Evolutionary conservation across 2,888 invertebrate species (phyloP).

Genomic region (Mythimna ferrago): DNA sequence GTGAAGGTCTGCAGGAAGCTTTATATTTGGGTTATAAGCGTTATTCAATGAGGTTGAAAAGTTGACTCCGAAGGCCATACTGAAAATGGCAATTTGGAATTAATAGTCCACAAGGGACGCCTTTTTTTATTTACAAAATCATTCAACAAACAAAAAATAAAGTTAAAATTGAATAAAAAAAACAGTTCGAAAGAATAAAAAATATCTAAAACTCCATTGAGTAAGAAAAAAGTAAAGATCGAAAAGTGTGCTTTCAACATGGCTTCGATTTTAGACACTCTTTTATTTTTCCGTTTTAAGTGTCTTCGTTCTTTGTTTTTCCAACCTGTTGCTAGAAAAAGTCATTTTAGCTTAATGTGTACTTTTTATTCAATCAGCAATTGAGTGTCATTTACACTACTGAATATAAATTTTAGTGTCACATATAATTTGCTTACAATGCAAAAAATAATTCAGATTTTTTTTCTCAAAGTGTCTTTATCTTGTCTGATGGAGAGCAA

Average conservation of each 20-base stretch:
- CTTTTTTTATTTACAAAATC: neutral
- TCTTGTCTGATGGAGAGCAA: too few species aligned
- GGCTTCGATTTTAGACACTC: neutral
- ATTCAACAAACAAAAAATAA: neutral
- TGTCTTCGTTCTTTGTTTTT: neutral
- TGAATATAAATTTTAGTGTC: too few species aligned
- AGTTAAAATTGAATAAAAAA: neutral
- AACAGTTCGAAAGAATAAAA: neutral
- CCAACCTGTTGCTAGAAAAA: slow-evolving; percentile 3
- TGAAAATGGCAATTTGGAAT: neutral
- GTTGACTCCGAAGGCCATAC: too few species aligned
- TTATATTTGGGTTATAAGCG: neutral
- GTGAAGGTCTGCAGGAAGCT: neutral
- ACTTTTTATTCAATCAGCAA: neutral
- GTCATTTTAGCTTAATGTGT: neutral
- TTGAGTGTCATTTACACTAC: too few species aligned
- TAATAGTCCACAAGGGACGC: neutral
- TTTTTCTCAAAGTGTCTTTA: too few species aligned
- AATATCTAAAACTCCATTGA: neutral
- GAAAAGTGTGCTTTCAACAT: neutral
- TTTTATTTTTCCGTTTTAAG: slow-evolving; percentile 1
- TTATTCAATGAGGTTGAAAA: slow-evolving; percentile 14
- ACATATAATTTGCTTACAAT: too few species aligned
- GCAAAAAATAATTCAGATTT: too few species aligned
- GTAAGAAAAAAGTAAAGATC: neutral